These are phyloP conservation scores for Chymomyza caudatula DNA, from an alignment of 2,888 invertebrate genomes.

Conservation along the genomic window DNA sequence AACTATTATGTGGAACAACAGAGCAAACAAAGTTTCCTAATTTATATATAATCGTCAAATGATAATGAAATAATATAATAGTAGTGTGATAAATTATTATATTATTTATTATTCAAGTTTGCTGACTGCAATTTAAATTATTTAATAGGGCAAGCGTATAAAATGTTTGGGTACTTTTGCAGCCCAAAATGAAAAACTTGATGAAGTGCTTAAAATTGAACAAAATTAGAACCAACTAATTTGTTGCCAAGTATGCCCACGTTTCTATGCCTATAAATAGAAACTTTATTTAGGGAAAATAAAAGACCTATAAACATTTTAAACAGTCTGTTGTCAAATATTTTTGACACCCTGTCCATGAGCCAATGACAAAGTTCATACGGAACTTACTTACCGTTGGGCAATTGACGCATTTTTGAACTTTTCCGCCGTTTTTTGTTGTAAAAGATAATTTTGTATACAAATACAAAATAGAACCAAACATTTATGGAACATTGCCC, in stretches of 20 bases:
- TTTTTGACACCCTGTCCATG: background rate
- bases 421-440: background rate
- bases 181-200: no score
- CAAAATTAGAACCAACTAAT: background rate
- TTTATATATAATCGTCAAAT: no score
- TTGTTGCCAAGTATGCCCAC: background rate
- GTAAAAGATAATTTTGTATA: background rate
- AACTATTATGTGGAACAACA: no score
- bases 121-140: no score
- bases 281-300: background rate
- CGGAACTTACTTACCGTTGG: background rate
- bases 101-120: no score
- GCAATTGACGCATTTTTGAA: background rate
- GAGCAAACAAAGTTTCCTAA: no score
- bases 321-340: background rate
- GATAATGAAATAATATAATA: no score
- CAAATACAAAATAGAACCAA: slow-evolving; percentile 6
- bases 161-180: background rate
- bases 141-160: no score
- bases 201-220: no score
- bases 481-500: slow-evolving; percentile 20
- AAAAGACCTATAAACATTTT: background rate
- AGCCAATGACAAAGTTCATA: background rate
- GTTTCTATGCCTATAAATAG: background rate
- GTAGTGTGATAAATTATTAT: no score